phyloP scores from a whole-genome alignment of 2,113 vertebrate genomes.

The Melanostigma gelatinosum region DNA sequence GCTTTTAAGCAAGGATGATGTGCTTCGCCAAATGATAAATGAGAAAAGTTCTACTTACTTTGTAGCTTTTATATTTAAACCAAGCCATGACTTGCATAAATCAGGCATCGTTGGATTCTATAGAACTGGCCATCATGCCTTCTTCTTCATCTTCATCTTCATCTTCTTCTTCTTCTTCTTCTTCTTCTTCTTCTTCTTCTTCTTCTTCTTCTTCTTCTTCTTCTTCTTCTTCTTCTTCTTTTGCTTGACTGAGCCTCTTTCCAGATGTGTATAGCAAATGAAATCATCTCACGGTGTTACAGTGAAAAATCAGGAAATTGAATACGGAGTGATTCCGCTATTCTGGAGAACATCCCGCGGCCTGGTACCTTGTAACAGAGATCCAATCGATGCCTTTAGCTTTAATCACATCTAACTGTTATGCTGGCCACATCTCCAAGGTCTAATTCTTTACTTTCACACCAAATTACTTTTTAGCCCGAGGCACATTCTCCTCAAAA shows the following conservation, averaged over 20 bases:
- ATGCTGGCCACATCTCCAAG: conserved; percentile 65
- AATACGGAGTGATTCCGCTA: conserved; percentile 35
- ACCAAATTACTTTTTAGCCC: conserved; percentile 74
- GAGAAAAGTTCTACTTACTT: conserved; percentile 77
- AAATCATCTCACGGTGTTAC: conserved; percentile 57
- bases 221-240: not conserved
- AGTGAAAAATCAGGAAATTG: conserved; percentile 64
- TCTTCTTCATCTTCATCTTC: conserved; percentile 9
- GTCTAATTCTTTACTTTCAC: conserved; percentile 77
- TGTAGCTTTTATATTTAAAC: conserved; percentile 77
- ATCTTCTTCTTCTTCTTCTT: not conserved
- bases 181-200: not conserved
- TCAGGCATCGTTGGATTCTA: conserved; percentile 53
- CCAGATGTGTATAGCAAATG: conserved; percentile 62
- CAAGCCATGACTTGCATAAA: conserved; percentile 69
- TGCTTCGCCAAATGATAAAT: conserved; percentile 76
- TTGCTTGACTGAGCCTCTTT: conserved; percentile 11
- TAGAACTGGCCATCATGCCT: conserved; percentile 23
- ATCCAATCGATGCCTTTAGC: conserved; percentile 73
- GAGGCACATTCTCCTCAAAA: conserved; percentile 52
- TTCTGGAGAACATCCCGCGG: conserved; percentile 59
- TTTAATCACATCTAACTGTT: conserved; percentile 77
- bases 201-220: not conserved
- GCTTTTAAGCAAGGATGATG: conserved; percentile 73
- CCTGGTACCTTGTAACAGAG: conserved; percentile 54